Evolutionary conservation across 2,888 invertebrate species (phyloP).

Genomic region (Zygaena filipendulae): DNA sequence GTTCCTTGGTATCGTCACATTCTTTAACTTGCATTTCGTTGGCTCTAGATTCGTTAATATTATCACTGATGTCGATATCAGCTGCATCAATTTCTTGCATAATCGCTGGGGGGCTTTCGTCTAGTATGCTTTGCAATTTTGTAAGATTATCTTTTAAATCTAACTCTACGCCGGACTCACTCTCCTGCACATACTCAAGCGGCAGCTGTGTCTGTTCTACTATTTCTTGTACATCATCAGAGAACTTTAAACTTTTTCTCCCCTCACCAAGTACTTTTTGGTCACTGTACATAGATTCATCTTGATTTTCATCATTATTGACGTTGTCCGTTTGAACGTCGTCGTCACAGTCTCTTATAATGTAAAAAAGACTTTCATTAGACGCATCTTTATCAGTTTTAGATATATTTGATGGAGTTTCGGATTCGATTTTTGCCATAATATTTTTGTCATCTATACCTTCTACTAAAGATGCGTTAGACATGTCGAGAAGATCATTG

Average conservation of each 20-base stretch:
- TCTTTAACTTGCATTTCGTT: conserved; percentile 18
- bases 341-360: conserved; percentile 25
- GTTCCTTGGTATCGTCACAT: conserved; percentile 38
- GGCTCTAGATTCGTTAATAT: background rate
- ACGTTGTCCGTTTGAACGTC: conserved; percentile 17
- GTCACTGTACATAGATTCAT: no score
- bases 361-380: conserved; percentile 25
- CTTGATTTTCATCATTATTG: conserved; percentile 7
- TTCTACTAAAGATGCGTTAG: conserved; percentile 18
- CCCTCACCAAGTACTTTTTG: background rate
- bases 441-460: conserved; percentile 18
- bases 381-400: conserved; percentile 15
- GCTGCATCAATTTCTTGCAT: no score
- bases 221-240: conserved; percentile 4
- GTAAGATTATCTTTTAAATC: no score
- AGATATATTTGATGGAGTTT: conserved; percentile 6
- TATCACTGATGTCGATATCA: no score
- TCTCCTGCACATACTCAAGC: conserved; percentile 17
- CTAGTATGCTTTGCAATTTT: no score
- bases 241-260: conserved; percentile 2
- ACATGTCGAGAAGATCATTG: conserved; percentile 34
- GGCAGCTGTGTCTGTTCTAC: conserved; percentile 10
- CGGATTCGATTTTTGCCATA: conserved; percentile 12
- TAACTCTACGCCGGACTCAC: conserved; percentile 12
- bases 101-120: no score